phyloP scores from a whole-genome alignment of 2,888 invertebrate species.

The Germaria angustata region DNA sequence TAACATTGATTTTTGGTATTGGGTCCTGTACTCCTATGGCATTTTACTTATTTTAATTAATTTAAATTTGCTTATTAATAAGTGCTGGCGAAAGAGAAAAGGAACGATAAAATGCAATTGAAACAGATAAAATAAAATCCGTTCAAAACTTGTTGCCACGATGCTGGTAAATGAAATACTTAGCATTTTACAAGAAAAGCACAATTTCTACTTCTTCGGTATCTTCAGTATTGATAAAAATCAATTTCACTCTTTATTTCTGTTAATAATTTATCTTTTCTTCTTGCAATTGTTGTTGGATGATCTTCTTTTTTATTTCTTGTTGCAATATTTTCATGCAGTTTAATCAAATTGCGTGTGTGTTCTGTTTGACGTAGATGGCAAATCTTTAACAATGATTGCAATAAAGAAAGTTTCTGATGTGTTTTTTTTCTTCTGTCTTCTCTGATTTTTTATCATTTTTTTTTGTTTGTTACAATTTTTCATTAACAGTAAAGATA shows the following conservation, averaged over 20 bases:
- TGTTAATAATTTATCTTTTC: constrained; percentile 17
- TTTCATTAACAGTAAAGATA: constrained; percentile 44
- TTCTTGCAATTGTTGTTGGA: constrained; percentile 50
- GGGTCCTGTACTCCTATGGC: constrained; percentile 2
- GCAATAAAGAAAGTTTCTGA: constrained; percentile 63
- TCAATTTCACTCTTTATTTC: constrained; percentile 58
- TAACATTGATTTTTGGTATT: constrained; percentile 54
- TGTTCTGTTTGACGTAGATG: constrained; percentile 65
- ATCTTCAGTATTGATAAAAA: constrained; percentile 49
- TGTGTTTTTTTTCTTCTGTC: neutral
- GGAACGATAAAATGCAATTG: neutral
- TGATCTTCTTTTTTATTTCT: constrained; percentile 37
- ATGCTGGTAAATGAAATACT: constrained; percentile 34
- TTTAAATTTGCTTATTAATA: constrained; percentile 47
- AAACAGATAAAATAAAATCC: constrained; percentile 37
- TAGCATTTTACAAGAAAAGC: constrained; percentile 37
- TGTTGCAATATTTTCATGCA: constrained; percentile 12
- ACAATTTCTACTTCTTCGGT: constrained; percentile 27
- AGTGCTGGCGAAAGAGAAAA: constrained; percentile 3
- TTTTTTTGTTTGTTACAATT: constrained; percentile 36
- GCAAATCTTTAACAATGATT: constrained; percentile 63
- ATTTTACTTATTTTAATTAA: constrained; percentile 62
- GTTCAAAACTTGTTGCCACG: constrained; percentile 47
- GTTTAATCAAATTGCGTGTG: constrained; percentile 65
- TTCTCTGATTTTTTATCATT: no score